Evolutionary conservation across 2,113 vertebrate species (phyloP).

Genomic region (Erpornis zantholeuca): DNA sequence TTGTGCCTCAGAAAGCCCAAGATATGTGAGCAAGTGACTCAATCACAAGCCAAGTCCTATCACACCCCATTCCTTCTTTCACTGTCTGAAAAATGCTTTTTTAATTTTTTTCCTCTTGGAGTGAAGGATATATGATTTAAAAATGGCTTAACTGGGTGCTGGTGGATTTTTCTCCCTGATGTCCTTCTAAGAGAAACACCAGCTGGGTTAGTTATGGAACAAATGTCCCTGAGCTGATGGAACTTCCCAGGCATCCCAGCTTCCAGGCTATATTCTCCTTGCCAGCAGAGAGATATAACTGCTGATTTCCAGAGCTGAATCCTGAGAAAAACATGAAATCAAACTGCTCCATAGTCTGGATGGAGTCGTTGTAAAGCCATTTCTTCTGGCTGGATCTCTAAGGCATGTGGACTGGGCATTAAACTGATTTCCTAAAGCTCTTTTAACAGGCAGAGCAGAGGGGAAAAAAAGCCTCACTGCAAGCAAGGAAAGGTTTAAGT

Average conservation of each 20-base stretch:
- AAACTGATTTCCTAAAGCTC: background rate
- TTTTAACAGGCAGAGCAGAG: background rate
- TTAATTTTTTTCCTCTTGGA: background rate
- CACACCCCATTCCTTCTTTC: background rate
- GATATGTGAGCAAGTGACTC: background rate
- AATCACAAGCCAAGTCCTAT: background rate
- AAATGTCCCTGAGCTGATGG: background rate
- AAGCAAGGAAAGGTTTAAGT: background rate
- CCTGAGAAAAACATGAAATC: background rate
- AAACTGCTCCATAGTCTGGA: background rate
- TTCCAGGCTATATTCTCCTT: background rate
- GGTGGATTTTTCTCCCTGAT: background rate
- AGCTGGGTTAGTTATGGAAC: background rate
- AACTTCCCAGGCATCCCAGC: background rate
- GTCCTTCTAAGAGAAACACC: background rate
- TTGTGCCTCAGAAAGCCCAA: background rate
- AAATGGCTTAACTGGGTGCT: background rate
- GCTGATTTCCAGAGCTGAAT: background rate
- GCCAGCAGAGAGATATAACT: background rate
- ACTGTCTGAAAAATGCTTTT: background rate
- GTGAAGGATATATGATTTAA: background rate
- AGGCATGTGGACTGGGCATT: background rate
- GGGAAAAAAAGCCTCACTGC: background rate
- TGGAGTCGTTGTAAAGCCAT: background rate
- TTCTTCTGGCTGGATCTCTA: background rate